A percentile compares a stretch with the other conserved stretches of the same genome.
Evolutionary conservation across 2,797 vertebrate genomes (phyloP).

Genomic region (Acestrorhynchus altus): DNA sequence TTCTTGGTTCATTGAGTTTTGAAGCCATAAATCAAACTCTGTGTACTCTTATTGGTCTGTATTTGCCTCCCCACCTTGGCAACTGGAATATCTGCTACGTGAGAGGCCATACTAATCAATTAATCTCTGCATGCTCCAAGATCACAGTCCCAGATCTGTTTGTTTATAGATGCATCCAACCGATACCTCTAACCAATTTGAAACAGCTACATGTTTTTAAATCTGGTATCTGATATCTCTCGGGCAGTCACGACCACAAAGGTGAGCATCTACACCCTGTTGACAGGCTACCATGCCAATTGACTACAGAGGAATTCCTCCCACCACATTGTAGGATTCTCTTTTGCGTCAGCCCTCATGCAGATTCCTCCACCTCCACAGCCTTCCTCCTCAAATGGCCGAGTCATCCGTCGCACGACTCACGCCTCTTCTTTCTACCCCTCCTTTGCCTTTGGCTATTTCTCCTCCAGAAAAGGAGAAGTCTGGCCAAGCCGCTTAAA

Average conservation of each 20-base stretch:
- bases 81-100: background rate
- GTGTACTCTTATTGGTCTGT: too few relatives aligned
- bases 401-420: conserved; percentile 50
- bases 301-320: conserved; percentile 43
- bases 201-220: background rate
- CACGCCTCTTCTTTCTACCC: conserved; percentile 42
- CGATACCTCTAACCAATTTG: conserved; percentile 8
- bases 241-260: conserved; percentile 17
- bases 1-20: too few relatives aligned
- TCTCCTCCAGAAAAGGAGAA: conserved; percentile 33
- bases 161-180: background rate
- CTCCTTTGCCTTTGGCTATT: conserved; percentile 45
- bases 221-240: background rate
- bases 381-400: conserved; percentile 39
- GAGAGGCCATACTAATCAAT: background rate
- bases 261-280: conserved; percentile 11
- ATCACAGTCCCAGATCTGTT: background rate
- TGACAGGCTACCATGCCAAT: conserved; percentile 11
- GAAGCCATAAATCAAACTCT: too few relatives aligned
- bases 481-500: conserved; percentile 34
- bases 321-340: conserved; percentile 47
- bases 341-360: conserved; percentile 51
- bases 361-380: conserved; percentile 50
- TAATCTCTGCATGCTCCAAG: background rate
- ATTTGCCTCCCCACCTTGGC: too few relatives aligned